A percentile compares a stretch with the other conserved stretches of the same genome.
These are phyloP conservation scores for Eubucco bourcierii DNA, from an alignment of 2,113 vertebrate genomes.

Conservation along the genomic window DNA sequence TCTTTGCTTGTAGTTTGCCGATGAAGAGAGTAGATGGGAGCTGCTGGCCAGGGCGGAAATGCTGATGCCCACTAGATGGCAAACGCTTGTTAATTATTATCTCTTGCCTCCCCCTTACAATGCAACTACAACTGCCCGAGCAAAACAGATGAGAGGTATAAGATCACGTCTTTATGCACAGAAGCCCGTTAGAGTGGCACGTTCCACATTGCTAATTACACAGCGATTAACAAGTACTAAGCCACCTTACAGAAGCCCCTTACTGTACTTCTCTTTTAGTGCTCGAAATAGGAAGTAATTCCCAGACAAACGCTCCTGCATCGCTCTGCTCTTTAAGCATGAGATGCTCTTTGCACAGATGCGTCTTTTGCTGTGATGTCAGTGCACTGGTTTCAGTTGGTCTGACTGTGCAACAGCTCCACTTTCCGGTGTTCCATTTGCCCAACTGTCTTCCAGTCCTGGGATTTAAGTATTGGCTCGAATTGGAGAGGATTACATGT, in stretches of 20 bases:
- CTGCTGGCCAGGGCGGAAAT: background rate
- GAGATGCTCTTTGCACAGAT: rapidly evolving
- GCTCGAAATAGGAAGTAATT: background rate
- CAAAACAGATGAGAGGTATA: background rate
- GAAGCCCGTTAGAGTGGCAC: background rate
- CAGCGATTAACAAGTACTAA: background rate
- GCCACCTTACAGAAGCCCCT: background rate
- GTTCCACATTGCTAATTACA: background rate
- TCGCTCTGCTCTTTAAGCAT: background rate
- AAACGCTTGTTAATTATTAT: background rate
- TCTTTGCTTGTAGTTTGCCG: background rate
- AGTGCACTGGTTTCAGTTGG: background rate
- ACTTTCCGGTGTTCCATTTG: background rate
- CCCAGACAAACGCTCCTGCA: background rate
- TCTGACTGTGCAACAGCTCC: background rate
- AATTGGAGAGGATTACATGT: constrained; percentile 1
- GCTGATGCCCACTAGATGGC: constrained; percentile 57
- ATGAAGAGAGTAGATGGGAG: background rate
- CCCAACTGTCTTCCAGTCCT: background rate
- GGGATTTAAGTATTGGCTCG: background rate
- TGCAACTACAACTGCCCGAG: background rate
- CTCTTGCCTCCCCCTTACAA: background rate
- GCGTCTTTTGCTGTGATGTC: background rate
- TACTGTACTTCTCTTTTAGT: background rate
- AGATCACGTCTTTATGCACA: too few relatives aligned